Conservation (phyloP, 2,797 vertebrate genomes). For the Alca torda region DNA sequence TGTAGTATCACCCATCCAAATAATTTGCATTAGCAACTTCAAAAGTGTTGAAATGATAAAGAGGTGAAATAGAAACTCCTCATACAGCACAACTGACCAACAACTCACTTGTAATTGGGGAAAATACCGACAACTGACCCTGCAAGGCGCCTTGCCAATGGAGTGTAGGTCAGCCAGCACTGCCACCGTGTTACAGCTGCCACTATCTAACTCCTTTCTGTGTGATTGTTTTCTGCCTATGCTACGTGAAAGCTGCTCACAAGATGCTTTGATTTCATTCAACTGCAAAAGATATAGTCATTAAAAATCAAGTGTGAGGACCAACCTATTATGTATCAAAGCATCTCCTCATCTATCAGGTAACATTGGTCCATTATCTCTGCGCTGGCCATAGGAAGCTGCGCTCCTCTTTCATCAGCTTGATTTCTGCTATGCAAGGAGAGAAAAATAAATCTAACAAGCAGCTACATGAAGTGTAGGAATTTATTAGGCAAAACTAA, state of each 20-base stretch:
- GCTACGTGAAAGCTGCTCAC: neutral
- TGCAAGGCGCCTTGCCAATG: no score
- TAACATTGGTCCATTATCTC: neutral
- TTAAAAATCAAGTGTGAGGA: neutral
- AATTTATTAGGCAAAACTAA: neutral
- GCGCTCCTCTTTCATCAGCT: neutral
- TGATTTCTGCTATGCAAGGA: neutral
- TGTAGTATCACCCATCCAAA: neutral
- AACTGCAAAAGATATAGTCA: neutral
- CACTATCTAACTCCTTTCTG: neutral
- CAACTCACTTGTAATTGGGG: neutral
- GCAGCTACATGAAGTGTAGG: neutral
- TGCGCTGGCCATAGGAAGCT: neutral
- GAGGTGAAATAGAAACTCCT: neutral
- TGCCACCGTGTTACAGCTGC: neutral
- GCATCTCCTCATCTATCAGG: neutral
- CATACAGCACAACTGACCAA: neutral
- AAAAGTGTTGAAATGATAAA: neutral
- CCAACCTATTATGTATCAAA: neutral
- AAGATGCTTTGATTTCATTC: neutral
- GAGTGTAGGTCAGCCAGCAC: neutral
- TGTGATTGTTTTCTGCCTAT: neutral
- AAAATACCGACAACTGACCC: neutral
- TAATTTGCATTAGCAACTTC: neutral
- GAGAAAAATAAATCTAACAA: neutral